Base-by-base conservation (phyloP, 2,113 vertebrate species). In the Onychostruthus taczanowskii region DNA sequence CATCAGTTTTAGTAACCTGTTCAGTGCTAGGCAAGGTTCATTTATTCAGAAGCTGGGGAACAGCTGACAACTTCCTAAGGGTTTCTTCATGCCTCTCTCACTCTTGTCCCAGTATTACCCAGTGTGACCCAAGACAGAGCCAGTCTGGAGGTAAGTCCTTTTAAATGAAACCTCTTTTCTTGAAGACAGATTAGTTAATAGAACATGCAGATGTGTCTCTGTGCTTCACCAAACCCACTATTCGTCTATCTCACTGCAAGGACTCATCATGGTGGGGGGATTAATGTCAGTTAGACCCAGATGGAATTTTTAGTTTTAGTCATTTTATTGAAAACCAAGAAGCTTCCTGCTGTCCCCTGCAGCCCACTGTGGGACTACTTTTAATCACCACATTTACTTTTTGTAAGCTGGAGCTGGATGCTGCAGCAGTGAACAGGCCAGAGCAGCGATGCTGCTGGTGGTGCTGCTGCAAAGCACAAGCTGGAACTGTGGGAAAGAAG, bases 381-480 rank as follows among this genome's bases (percentile, higher is more conserved):
- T 72, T 47, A 89, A 91, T 55, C 39, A 94, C 83, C 50, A 66
- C 96, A 89, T 98, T 97, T 98, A 97, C 97, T 92, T 95, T 97
- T 87, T 28, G 31, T 23, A 35, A 93, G 46, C 31, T 20, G 10
- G 43, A 92, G 24, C 19, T 83, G 84, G 76, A 35, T 97, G 89
- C 87, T 96, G 93, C 49, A 93, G 55, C 12, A 98, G 95, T 78
- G 74, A 69, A 63, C 3, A 28, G 72, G 50, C 70, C 70, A 79
- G 77, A 87, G 50, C 49, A 83, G 35, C 0, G 84, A 91, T 84
- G 52, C 87, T 96, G 95, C 76, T 27, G 31, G 84, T 74, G 87
- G 93, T 93, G 96, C 85, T 97, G 91, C 26, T 76, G 72, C 0
- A 1, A 63, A 80, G 12, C 49, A 20, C 18, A 43, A 74, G 75